Evolutionary conservation across 2,888 invertebrate species (phyloP).

Genomic region (Ceriagrion tenellum): DNA sequence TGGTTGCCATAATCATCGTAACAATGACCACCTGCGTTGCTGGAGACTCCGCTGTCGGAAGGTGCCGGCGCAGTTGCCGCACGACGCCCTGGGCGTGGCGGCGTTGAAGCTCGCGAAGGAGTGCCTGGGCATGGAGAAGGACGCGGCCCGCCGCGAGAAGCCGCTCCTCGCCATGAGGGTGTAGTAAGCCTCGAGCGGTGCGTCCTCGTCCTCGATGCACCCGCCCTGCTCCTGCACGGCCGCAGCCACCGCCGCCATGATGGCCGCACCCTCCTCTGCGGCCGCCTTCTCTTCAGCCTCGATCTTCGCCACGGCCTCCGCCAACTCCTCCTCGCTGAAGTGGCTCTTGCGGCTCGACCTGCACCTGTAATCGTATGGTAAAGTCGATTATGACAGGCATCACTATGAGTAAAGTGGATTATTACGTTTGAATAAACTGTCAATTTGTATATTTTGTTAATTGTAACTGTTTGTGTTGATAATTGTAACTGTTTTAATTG

Average conservation of each 20-base stretch:
- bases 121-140: constrained; percentile 78
- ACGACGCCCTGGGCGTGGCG: constrained; percentile 76
- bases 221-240: constrained; percentile 51
- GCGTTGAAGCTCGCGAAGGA: constrained; percentile 85
- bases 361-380: neutral
- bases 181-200: constrained; percentile 63
- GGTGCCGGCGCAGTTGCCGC: constrained; percentile 34
- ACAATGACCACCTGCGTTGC: neutral
- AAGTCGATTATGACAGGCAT: too few species aligned
- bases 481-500: too few species aligned
- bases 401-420: too few species aligned
- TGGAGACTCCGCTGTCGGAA: constrained; percentile 60
- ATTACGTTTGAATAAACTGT: too few species aligned
- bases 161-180: constrained; percentile 53
- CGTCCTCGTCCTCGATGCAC: constrained; percentile 68
- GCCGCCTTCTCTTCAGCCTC: constrained; percentile 79
- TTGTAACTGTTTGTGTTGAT: too few species aligned
- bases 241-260: constrained; percentile 79
- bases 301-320: constrained; percentile 81
- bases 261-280: constrained; percentile 86
- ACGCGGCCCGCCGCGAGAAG: constrained; percentile 70
- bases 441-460: too few species aligned
- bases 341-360: constrained; percentile 68
- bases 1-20: too few species aligned
- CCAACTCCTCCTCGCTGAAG: constrained; percentile 60